Conservation (phyloP, 2,888 invertebrate species). For the Nycteola revayana region DNA sequence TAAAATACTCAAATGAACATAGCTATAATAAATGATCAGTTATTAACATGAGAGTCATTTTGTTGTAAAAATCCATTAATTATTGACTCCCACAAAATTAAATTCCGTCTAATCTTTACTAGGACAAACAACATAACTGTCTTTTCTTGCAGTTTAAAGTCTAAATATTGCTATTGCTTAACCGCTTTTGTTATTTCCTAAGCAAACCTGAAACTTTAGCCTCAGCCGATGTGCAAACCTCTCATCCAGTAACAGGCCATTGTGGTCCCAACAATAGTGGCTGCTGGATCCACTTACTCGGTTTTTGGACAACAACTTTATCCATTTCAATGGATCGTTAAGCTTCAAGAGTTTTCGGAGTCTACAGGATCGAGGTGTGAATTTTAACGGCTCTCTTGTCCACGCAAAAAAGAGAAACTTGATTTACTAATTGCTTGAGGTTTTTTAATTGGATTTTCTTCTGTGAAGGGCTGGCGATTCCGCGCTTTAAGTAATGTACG, state of each 20-base stretch:
- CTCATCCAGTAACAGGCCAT: slow-evolving; percentile 52
- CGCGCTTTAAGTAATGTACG: slow-evolving; percentile 14
- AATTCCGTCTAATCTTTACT: no score
- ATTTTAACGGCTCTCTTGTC: slow-evolving; percentile 39
- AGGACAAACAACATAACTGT: no score
- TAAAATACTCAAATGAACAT: no score
- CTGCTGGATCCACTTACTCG: slow-evolving; percentile 38
- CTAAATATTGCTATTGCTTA: no score
- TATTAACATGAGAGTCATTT: no score
- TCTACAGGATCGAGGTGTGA: slow-evolving; percentile 46
- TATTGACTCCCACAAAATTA: no score
- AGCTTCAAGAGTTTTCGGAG: slow-evolving; percentile 36
- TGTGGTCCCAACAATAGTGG: slow-evolving; percentile 46
- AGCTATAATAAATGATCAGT: no score
- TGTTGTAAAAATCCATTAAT: no score
- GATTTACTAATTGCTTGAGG: slow-evolving; percentile 42
- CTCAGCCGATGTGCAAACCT: slow-evolving; percentile 25
- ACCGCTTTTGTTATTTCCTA: no score
- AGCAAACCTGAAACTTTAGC: no score
- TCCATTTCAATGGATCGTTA: slow-evolving; percentile 73
- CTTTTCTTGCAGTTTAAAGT: no score
- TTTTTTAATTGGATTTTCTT: slow-evolving; percentile 35
- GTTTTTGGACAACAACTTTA: slow-evolving; percentile 73
- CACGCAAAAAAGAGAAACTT: slow-evolving; percentile 25
- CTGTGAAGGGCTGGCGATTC: slow-evolving; percentile 18